Evolutionary conservation across 2,113 vertebrate genomes (phyloP).

Genomic region (Pygoscelis antarcticus): DNA sequence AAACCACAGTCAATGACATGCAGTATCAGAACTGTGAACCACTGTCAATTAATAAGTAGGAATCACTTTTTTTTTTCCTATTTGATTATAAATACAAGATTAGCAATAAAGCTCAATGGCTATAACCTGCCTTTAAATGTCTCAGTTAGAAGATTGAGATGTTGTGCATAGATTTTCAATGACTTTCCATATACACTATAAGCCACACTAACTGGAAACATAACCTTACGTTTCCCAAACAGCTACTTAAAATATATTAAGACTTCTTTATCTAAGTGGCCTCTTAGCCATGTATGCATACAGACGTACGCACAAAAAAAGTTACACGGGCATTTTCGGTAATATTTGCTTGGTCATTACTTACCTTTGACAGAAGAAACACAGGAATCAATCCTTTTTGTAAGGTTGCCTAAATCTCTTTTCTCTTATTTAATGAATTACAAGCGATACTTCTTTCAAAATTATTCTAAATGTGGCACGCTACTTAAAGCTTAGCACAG

Average conservation of each 20-base stretch:
- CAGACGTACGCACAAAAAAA: not conserved
- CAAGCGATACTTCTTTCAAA: not conserved
- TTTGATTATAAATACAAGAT: not conserved
- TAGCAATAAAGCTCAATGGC: not conserved
- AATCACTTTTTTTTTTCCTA: not conserved
- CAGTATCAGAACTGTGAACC: not conserved
- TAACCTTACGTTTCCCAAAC: not conserved
- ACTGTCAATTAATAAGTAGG: not conserved
- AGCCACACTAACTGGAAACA: not conserved
- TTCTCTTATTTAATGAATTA: not conserved
- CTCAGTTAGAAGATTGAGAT: not conserved
- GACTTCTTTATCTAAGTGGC: not conserved
- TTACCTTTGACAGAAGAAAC: not conserved
- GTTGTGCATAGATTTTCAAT: not conserved
- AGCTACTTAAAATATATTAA: not conserved
- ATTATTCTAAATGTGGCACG: not conserved
- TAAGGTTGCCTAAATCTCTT: not conserved
- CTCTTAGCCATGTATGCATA: not conserved
- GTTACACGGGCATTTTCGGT: not conserved
- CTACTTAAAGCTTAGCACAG: not conserved
- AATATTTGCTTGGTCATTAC: not conserved
- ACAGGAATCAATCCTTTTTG: not conserved
- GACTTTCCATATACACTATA: not conserved
- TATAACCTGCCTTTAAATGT: not conserved
- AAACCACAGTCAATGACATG: not conserved